Conservation (phyloP, 2,888 invertebrate genomes). For the Parochlus steinenii region DNA sequence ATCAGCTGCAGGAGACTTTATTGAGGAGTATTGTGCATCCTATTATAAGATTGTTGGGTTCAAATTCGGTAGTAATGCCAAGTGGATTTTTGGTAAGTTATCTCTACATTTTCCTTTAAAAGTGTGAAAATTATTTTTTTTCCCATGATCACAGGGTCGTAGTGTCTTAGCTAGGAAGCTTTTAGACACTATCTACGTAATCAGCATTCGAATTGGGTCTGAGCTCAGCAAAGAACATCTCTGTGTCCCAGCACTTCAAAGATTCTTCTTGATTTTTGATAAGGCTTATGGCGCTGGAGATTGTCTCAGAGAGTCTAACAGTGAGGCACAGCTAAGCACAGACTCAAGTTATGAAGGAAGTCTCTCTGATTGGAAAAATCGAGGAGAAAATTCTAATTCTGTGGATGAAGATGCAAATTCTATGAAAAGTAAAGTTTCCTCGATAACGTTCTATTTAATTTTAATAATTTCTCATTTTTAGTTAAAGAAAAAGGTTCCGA, state of each 20-base stretch:
- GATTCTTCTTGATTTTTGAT: conserved; percentile 69
- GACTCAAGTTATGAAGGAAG: conserved; percentile 14
- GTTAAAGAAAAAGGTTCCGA: conserved; percentile 41
- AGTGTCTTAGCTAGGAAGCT: conserved; percentile 64
- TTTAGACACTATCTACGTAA: conserved; percentile 61
- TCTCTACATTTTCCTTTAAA: too few species aligned
- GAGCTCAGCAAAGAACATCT: conserved; percentile 62
- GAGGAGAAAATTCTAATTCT: too few species aligned
- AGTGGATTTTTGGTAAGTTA: conserved; percentile 57
- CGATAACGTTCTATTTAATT: too few species aligned
- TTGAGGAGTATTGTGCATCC: conserved; percentile 72
- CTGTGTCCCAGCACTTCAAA: conserved; percentile 48
- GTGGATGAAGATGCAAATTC: too few species aligned
- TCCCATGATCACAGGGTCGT: too few species aligned
- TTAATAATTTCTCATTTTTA: too few species aligned
- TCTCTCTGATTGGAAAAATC: conserved; percentile 4
- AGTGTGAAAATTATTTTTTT: too few species aligned
- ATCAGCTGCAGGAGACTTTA: conserved; percentile 73
- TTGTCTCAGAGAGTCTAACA: conserved; percentile 17
- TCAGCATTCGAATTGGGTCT: conserved; percentile 58
- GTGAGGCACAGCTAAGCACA: conserved; percentile 8
- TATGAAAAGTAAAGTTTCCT: too few species aligned
- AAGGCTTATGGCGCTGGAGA: conserved; percentile 35
- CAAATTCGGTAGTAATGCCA: conserved; percentile 65
- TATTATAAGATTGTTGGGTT: conserved; percentile 61